A percentile compares a stretch with the other conserved stretches of the same genome.
Evolutionary conservation across 2,888 invertebrate genomes (phyloP).

Genomic region (Strigamia transsilvanica): DNA sequence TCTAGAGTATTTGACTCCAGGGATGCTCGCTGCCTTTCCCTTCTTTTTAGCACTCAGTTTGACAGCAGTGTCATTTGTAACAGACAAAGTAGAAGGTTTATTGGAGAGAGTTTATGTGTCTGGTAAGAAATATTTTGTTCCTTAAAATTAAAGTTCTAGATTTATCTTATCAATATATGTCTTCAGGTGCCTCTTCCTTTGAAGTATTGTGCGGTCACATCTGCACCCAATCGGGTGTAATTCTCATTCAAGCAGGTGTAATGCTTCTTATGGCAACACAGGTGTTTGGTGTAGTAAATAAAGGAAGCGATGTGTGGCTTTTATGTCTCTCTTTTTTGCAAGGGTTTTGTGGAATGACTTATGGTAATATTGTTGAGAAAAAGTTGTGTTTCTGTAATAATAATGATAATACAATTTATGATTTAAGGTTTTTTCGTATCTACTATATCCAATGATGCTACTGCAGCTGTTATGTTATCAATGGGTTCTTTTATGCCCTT

Average conservation of each 20-base stretch:
- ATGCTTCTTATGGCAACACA: background rate
- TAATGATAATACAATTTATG: background rate
- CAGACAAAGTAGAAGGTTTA: no score
- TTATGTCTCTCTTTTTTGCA: background rate
- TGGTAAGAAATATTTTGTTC: no score
- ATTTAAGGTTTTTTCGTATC: background rate
- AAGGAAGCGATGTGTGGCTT: background rate
- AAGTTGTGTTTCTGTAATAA: no score
- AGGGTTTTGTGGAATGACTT: background rate
- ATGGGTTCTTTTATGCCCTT: background rate
- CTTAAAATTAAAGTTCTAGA: no score
- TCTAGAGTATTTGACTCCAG: no score
- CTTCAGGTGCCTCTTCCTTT: background rate
- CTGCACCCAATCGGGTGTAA: background rate
- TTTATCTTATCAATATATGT: no score
- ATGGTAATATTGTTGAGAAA: background rate
- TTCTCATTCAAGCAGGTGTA: background rate
- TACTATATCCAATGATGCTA: background rate
- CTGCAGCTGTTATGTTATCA: background rate
- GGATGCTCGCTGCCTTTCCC: no score
- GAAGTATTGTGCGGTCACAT: background rate
- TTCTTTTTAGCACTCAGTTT: no score
- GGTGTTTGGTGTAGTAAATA: background rate
- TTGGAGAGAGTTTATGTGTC: no score
- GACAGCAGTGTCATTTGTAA: no score